Conservation (phyloP, 2,113 vertebrate genomes). For the Colistium nudipinnis region DNA sequence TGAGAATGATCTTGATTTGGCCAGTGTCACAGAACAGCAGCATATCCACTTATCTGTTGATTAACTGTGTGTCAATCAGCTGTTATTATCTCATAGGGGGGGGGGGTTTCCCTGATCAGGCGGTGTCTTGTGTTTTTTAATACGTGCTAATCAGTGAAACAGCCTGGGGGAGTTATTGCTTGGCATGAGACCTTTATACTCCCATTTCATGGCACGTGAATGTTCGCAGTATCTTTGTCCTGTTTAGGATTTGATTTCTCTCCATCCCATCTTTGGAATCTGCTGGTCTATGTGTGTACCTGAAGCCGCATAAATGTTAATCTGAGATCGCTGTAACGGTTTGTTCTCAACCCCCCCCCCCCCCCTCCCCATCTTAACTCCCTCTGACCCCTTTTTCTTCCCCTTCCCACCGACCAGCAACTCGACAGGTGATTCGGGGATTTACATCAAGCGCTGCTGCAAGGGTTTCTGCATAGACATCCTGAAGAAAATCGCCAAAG, state of each 20-base stretch:
- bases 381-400: neutral
- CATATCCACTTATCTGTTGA: neutral
- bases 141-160: neutral
- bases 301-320: neutral
- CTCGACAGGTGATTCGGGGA: slow-evolving; percentile 93
- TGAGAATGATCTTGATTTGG: too few species aligned
- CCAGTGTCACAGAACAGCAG: neutral
- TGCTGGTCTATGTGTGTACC: neutral
- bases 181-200: neutral
- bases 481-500: slow-evolving; percentile 98
- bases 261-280: neutral
- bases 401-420: slow-evolving; percentile 81
- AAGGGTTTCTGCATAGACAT: slow-evolving; percentile 99
- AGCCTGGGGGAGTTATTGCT: neutral
- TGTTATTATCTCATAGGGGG: too few species aligned
- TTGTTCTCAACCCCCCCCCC: neutral
- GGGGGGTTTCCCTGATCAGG: too few species aligned
- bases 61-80: neutral
- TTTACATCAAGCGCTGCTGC: slow-evolving; percentile 99
- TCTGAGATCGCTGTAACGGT: neutral
- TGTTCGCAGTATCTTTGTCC: neutral
- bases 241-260: neutral
- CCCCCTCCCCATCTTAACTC: neutral
- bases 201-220: neutral
- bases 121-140: neutral